Evolutionary conservation across 2,888 invertebrate genomes (phyloP).

Genomic region (Elegia similella): DNA sequence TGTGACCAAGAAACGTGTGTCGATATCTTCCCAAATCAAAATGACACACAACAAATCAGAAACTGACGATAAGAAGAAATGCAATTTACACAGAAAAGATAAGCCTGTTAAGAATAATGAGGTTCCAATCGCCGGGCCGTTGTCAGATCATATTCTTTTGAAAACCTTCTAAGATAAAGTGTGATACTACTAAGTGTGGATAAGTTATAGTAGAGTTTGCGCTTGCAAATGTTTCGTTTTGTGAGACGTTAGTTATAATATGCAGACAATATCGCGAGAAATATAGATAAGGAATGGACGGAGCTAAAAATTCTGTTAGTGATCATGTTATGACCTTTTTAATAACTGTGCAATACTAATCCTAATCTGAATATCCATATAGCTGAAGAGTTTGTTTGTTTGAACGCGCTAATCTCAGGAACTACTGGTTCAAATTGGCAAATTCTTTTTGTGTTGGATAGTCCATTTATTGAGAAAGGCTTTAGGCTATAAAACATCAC

Average conservation of each 20-base stretch:
- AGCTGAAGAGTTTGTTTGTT: no score
- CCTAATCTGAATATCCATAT: no score
- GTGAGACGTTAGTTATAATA: constrained; percentile 50
- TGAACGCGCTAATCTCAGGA: no score
- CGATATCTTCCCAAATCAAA: constrained; percentile 67
- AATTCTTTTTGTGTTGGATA: no score
- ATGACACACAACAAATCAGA: constrained; percentile 73
- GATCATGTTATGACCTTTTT: neutral
- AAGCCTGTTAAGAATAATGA: constrained; percentile 52
- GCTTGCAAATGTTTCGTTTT: constrained; percentile 28
- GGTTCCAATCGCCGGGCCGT: constrained; percentile 56
- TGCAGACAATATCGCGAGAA: constrained; percentile 71
- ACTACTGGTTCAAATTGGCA: no score
- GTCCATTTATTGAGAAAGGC: no score
- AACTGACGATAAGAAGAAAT: constrained; percentile 65
- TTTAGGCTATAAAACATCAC: no score
- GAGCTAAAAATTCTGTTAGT: constrained; percentile 15
- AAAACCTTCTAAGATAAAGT: constrained; percentile 59
- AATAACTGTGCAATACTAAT: no score
- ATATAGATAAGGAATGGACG: constrained; percentile 38
- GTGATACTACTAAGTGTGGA: constrained; percentile 36
- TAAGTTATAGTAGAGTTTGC: constrained; percentile 23
- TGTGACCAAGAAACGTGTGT: constrained; percentile 64
- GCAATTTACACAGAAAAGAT: constrained; percentile 60
- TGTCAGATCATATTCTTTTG: constrained; percentile 65